phyloP scores from a whole-genome alignment of 2,113 vertebrate genomes.

The Isurus oxyrinchus region DNA sequence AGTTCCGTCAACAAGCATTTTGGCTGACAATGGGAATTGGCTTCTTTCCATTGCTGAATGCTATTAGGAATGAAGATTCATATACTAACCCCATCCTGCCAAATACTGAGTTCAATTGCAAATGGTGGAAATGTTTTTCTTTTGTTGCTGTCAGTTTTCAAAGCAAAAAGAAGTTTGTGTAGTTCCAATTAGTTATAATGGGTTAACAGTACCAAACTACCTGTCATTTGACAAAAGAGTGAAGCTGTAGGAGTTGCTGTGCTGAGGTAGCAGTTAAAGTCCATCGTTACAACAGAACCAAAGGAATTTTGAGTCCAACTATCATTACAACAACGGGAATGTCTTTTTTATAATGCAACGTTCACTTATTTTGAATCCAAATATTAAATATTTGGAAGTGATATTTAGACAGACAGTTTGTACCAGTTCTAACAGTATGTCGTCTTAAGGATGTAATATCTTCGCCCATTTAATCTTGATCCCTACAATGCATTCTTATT shows the following conservation, averaged over 20 bases:
- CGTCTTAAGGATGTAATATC: not conserved
- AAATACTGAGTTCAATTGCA: not conserved
- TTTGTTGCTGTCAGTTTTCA: not conserved
- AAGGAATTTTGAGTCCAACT: not conserved
- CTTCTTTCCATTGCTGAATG: not conserved
- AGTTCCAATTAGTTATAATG: not conserved
- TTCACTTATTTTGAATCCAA: not conserved
- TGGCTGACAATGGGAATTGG: not conserved
- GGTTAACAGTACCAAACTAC: not conserved
- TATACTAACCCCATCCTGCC: not conserved
- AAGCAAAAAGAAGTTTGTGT: not conserved
- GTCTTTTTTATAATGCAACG: not conserved
- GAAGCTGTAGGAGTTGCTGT: not conserved
- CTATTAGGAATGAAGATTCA: not conserved
- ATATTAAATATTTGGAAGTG: not conserved
- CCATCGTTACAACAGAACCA: not conserved
- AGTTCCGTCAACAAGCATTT: not conserved
- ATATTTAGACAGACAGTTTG: not conserved
- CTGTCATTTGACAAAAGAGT: not conserved
- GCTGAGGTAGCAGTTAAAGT: not conserved
- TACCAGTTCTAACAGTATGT: not conserved
- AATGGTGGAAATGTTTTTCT: not conserved
- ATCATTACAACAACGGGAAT: not conserved
- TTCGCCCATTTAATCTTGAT: not conserved
- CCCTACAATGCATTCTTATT: not conserved